These are phyloP conservation scores for Terrapene triunguis DNA, from an alignment of 2,113 vertebrate species.

Conservation along the genomic window DNA sequence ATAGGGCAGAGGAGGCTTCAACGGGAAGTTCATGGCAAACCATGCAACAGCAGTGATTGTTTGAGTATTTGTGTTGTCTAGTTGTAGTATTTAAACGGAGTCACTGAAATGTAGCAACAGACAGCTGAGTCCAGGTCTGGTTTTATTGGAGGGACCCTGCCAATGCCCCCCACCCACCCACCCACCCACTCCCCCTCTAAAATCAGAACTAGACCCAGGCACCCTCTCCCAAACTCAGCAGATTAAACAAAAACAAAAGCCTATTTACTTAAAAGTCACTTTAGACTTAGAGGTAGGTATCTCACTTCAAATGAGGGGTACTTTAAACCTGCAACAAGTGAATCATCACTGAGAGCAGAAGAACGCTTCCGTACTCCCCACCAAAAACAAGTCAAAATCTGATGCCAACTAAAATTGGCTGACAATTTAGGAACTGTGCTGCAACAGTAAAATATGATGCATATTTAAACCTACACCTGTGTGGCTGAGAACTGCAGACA, in stretches of 20 bases:
- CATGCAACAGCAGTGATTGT: neutral
- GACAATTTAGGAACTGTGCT: neutral
- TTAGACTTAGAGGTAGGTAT: fast-evolving
- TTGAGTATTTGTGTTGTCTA: too few relatives aligned
- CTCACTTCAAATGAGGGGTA: fast-evolving
- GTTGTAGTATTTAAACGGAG: too few relatives aligned
- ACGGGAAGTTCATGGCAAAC: neutral
- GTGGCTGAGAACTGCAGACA: fast-evolving
- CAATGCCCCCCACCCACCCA: fast-evolving
- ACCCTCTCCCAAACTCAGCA: neutral
- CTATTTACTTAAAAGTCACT: neutral
- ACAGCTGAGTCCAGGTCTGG: neutral
- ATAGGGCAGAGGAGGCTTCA: neutral
- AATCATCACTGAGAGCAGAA: fast-evolving
- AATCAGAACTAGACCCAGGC: neutral
- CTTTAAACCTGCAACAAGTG: neutral
- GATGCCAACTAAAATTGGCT: fast-evolving
- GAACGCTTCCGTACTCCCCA: neutral
- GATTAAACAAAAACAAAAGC: neutral
- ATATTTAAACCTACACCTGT: neutral
- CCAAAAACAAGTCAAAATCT: fast-evolving
- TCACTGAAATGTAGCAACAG: fast-evolving
- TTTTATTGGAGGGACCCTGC: neutral
- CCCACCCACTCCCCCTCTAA: fast-evolving
- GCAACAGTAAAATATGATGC: fast-evolving